phyloP scores from a whole-genome alignment of 2,888 invertebrate genomes.

The Parnassius glacialis region DNA sequence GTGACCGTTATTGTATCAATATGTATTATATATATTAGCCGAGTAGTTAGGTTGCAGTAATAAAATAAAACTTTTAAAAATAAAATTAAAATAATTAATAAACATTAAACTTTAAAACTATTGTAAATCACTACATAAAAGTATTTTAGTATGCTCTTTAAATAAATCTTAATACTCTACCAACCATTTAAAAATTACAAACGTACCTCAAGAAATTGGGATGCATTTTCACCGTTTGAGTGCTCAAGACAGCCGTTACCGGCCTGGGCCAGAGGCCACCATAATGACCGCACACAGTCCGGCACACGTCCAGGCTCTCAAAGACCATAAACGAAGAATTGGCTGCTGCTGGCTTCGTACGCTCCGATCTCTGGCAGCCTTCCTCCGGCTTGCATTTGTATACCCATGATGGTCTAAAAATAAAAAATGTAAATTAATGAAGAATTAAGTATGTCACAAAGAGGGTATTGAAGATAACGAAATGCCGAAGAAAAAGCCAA shows the following conservation, averaged over 20 bases:
- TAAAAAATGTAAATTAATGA: neutral
- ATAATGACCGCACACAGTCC: conserved; percentile 84
- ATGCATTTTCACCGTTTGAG: conserved; percentile 77
- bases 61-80: no score
- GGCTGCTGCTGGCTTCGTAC: conserved; percentile 45
- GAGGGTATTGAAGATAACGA: no score
- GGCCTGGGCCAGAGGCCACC: conserved; percentile 88
- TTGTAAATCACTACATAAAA: no score
- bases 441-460: no score
- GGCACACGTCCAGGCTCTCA: conserved; percentile 82
- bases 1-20: no score
- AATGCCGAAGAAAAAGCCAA: no score
- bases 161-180: neutral
- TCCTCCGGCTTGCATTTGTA: conserved; percentile 60
- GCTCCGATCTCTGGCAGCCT: conserved; percentile 64
- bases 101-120: no score
- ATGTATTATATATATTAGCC: no score
- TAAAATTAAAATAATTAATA: no score
- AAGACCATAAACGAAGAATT: conserved; percentile 48
- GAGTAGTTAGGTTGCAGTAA: no score
- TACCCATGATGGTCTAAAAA: conserved; percentile 64
- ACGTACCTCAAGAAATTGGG: conserved; percentile 75
- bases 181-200: neutral
- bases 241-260: conserved; percentile 68
- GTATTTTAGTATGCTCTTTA: no score